phyloP scores from a whole-genome alignment of 2,113 vertebrate species.

The Daubentonia madagascariensis region DNA sequence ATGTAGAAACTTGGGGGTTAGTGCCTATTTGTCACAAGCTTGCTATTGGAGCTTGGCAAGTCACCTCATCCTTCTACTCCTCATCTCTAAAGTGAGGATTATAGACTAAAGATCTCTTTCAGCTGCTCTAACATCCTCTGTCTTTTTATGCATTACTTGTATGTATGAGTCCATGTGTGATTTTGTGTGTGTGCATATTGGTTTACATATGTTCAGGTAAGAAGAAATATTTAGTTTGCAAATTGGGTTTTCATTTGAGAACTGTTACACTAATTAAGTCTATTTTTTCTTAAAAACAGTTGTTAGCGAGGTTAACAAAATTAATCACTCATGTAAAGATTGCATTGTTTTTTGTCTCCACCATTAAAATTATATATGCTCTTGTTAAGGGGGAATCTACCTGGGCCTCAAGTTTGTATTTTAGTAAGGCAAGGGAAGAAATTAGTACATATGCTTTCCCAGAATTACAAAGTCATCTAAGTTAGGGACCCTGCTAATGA shows the following conservation, averaged over 20 bases:
- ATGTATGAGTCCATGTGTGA: neutral
- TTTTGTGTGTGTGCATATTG: neutral
- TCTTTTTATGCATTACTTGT: neutral
- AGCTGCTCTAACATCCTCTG: neutral
- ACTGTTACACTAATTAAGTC: neutral
- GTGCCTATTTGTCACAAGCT: neutral
- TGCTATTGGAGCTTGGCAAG: neutral
- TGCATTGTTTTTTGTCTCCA: neutral
- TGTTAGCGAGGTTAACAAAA: neutral
- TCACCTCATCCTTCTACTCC: neutral
- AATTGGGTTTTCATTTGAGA: neutral
- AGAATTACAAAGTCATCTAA: neutral
- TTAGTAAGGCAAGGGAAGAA: neutral
- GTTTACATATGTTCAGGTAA: neutral
- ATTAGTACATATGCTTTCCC: neutral
- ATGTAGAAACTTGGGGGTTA: neutral
- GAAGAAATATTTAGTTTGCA: neutral
- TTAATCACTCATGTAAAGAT: neutral
- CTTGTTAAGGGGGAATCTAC: neutral
- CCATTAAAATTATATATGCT: neutral
- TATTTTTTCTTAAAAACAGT: neutral
- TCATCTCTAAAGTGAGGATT: neutral
- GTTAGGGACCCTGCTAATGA: neutral
- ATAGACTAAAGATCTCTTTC: neutral
- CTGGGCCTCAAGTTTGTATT: neutral